Conservation (phyloP, 2,113 vertebrate species). For the Myanophis thanlyinensis region DNA sequence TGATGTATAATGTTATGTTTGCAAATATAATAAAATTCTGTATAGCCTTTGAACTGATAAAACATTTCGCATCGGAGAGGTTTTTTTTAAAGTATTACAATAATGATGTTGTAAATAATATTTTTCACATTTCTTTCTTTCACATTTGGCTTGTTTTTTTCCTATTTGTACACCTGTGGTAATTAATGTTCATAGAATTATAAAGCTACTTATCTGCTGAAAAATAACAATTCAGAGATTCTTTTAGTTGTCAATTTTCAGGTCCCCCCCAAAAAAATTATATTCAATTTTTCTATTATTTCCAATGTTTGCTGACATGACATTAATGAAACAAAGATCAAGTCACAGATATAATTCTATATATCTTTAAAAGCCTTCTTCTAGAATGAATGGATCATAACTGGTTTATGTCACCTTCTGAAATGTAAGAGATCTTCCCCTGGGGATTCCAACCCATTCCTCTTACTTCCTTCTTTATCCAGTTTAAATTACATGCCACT, state of each 20-base stretch:
- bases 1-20: constrained; percentile 82
- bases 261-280: constrained; percentile 70
- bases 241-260: constrained; percentile 56
- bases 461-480: not conserved
- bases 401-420: not conserved
- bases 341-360: constrained; percentile 75
- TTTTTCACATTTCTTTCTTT: constrained; percentile 64
- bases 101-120: constrained; percentile 75
- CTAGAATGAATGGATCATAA: not conserved
- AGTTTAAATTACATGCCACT: not conserved
- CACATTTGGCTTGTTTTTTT: constrained; percentile 68
- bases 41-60: constrained; percentile 78
- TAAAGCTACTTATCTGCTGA: constrained; percentile 73
- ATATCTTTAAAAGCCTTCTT: not conserved
- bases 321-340: constrained; percentile 74
- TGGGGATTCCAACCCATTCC: not conserved
- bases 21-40: constrained; percentile 78
- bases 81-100: constrained; percentile 61
- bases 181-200: constrained; percentile 76
- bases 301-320: constrained; percentile 76
- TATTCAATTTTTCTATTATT: constrained; percentile 81
- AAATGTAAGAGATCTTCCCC: not conserved
- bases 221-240: constrained; percentile 56
- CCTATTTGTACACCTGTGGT: constrained; percentile 73
- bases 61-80: constrained; percentile 59